Evolutionary conservation across 2,888 invertebrate genomes (phyloP).

Genomic region (Falcaria lacertinaria): DNA sequence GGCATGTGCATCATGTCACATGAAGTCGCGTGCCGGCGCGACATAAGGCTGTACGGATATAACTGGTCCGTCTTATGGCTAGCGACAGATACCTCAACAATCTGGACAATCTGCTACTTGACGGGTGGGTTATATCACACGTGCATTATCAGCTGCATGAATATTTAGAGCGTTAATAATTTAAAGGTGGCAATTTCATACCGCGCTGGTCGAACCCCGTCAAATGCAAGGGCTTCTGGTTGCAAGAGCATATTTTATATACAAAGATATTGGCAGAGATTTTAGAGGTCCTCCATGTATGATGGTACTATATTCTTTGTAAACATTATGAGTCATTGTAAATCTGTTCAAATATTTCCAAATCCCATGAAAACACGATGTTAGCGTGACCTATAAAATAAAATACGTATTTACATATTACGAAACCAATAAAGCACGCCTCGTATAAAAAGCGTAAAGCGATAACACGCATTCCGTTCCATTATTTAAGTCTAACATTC

Average conservation of each 20-base stretch:
- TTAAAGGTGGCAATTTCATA: neutral
- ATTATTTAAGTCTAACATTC: conserved; percentile 19
- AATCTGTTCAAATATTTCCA: neutral
- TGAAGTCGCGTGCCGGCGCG: conserved; percentile 59
- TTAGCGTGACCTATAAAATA: neutral
- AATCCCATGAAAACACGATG: neutral
- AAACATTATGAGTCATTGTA: too few relatives aligned
- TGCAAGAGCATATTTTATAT: neutral
- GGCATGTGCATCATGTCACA: conserved; percentile 38
- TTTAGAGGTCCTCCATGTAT: too few relatives aligned
- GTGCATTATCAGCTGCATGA: conserved; percentile 32
- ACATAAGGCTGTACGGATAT: conserved; percentile 42
- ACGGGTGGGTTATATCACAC: conserved; percentile 19
- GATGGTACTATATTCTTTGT: too few relatives aligned
- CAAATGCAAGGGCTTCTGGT: neutral
- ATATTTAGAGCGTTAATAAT: neutral
- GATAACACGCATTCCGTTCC: conserved; percentile 2
- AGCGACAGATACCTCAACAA: conserved; percentile 52
- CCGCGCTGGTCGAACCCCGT: neutral
- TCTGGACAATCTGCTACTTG: conserved; percentile 28
- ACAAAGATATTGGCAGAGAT: too few relatives aligned
- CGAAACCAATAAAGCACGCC: neutral
- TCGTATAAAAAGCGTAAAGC: neutral
- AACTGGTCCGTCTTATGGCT: conserved; percentile 21
- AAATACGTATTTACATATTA: neutral